Evolutionary conservation across 2,113 vertebrate species (phyloP), one percentile per base, ranked within the genome.

Genomic region (Chaetorhynchus papuensis): DNA sequence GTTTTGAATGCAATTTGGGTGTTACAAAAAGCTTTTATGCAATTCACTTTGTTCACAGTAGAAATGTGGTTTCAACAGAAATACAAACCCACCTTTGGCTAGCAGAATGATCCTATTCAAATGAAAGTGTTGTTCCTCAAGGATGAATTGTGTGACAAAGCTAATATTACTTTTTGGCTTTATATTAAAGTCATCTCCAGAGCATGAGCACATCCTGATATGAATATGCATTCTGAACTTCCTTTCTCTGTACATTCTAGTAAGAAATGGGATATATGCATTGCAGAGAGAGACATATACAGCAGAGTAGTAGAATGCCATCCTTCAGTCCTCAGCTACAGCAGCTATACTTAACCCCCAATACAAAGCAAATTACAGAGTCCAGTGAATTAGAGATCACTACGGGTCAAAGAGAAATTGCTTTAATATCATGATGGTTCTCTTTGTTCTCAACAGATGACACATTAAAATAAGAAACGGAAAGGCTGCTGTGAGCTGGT

Each of bases 341-440:
- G 66, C 83, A 74, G 50, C 85, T 92, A 6, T 66, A 37, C 63
- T 86, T 86, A 80, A 74, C 61, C 71, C 83, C 64, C 86, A 78
- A 27, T 66, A 78, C 74, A 84, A 78, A 84, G 61, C 56, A 93
- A 93, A 93, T 92, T 94, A 72, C 79, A 83, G 85, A 89, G 85
- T 83, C 68, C 68, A 64, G 88, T 94, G 94, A 92, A 87, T 95
- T 71, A 90, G 88, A 81, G 82, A 86, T 90, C 93, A 64, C 69
- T 57, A 57, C 1, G 41, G 94, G 94, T 91, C 81, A 90, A 60
- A 93, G 76, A 95, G 83, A 96, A 96, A 95, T 93, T 83, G 15
- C 82, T 92, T 83, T 95, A 90, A 92, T 88, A 83, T 95, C 56
- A 9, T 81, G 71, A 88, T 66, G 60, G 79, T 78, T 96, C 56